Evolutionary conservation across 64 coral and sea anemone genomes (phyloP), one percentile per base, ranked within the genome.

Genomic region (Pocillopora verrucosa): DNA sequence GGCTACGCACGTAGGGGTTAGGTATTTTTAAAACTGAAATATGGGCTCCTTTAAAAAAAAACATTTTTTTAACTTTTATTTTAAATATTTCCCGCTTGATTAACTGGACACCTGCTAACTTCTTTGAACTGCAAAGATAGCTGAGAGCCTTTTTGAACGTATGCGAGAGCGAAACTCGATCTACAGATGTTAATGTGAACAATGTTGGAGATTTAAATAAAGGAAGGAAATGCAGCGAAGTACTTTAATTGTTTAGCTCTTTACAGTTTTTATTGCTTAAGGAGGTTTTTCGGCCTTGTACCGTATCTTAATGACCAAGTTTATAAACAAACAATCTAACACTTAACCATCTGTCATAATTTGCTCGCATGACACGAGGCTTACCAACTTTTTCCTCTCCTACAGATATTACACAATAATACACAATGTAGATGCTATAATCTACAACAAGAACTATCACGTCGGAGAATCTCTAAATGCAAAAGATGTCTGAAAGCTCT

Each of bases 241-340:
- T 25, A 64, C 78, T 63, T 15, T 20, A 81, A 26, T 61, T 81
- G 60, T 81, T 35, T 16, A 35, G 34, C 34, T 12, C 30, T 6
- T 35, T 62, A n/a, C 37, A 37, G 77, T 4, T 60, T 6, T 35
- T 81, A n/a, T 65, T 37, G 77, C 80, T 62, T n/a, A 15, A 83
- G 80, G 80, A 63, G 60, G 26, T 85, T 85, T 72, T 41, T n/a
- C 19, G 30, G 17, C 36, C 19, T 16, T 57, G 19, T 10, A 45
- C n/a, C 82, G 12, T 85, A 85, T 72, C 82, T 85, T 83, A 85
- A 85, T 85, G 63, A 56, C 34, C 82, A 85, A 72, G 34, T 85
- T 85, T 84, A 67, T 51, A 69, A 84, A 85, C 41, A 85, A 85
- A 72, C 82, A 85, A 72, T 85, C 13, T 72, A 72, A 45, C 72